Conservation (phyloP, 2,113 vertebrate species). For the Rhinopomastus cyanomelas region DNA sequence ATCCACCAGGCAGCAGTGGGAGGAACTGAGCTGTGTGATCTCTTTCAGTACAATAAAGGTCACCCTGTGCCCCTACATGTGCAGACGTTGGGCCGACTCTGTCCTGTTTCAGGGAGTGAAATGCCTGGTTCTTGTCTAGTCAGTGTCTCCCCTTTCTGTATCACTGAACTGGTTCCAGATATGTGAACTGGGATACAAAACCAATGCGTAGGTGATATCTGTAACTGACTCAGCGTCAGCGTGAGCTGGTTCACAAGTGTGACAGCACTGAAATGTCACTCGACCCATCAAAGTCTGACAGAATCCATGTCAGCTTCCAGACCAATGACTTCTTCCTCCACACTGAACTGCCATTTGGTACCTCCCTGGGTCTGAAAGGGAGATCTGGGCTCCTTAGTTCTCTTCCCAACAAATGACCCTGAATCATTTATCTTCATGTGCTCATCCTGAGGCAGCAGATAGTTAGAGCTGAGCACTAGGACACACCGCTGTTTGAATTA, state of each 20-base stretch:
- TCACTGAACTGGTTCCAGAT: not conserved
- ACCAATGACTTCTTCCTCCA: not conserved
- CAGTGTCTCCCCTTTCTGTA: not conserved
- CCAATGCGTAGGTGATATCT: not conserved
- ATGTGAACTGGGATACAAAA: not conserved
- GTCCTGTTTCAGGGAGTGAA: not conserved
- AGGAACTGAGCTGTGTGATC: not conserved
- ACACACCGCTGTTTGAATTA: not conserved
- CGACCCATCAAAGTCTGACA: not conserved
- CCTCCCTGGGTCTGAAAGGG: not conserved
- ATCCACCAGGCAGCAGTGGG: accelerated
- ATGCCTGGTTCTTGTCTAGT: not conserved
- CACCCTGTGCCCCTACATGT: not conserved
- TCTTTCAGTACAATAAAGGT: not conserved
- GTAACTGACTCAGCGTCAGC: not conserved
- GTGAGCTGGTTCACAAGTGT: not conserved
- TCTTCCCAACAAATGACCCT: not conserved
- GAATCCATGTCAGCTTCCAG: not conserved
- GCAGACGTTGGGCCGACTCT: not conserved
- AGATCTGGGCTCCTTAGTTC: not conserved
- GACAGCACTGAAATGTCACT: not conserved
- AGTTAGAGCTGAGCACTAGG: not conserved
- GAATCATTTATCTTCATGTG: not conserved
- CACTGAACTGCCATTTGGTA: not conserved
- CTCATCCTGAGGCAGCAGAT: not conserved